Conservation (phyloP, 1,140 invertebrate species). For the Apolygus lucorum region DNA sequence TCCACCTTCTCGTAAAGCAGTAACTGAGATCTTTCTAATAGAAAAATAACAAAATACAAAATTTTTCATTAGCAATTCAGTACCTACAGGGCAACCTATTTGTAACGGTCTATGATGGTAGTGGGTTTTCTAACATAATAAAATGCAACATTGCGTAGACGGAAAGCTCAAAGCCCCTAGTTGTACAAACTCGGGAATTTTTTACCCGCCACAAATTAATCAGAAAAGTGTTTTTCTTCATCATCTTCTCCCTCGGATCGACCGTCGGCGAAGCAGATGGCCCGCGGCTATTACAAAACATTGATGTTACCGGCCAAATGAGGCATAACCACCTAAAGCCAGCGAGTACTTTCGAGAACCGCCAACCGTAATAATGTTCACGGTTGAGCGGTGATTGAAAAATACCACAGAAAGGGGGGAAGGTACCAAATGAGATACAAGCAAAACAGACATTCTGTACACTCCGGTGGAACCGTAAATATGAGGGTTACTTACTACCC, state of each 20-base stretch:
- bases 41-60: too few relatives aligned
- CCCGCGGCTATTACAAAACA: background rate
- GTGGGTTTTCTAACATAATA: too few relatives aligned
- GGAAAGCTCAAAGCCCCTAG: too few relatives aligned
- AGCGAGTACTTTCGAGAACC: background rate
- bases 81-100: too few relatives aligned
- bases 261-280: background rate
- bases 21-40: too few relatives aligned
- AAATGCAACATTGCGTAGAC: too few relatives aligned
- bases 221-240: too few relatives aligned
- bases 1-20: too few relatives aligned
- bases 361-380: background rate
- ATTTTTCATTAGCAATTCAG: too few relatives aligned
- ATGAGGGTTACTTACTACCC: background rate
- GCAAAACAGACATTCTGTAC: background rate
- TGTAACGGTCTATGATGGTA: too few relatives aligned
- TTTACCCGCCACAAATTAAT: too few relatives aligned
- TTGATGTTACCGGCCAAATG: background rate
- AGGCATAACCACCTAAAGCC: background rate
- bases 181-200: too few relatives aligned
- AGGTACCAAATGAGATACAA: background rate
- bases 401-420: background rate
- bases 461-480: background rate
- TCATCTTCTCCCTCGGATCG: background rate
- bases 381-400: background rate